phyloP scores from a whole-genome alignment of 2,888 invertebrate species.

The Venustoraphidia nigricollis region DNA sequence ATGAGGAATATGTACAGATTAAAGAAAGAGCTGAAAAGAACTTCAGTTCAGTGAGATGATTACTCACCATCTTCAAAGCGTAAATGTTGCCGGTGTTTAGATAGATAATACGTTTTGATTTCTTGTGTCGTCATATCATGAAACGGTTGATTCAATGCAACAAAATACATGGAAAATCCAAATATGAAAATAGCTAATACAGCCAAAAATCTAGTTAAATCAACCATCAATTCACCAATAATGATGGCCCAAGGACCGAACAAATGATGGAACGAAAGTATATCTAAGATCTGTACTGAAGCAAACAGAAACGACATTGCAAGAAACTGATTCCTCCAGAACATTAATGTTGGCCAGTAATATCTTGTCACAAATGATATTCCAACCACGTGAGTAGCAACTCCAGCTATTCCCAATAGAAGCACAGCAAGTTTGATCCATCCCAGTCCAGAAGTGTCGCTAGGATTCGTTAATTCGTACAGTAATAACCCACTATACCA shows the following conservation, averaged over 20 bases:
- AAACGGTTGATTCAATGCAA: constrained; percentile 91
- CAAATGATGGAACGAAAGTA: constrained; percentile 95
- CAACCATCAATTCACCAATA: constrained; percentile 87
- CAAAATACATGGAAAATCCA: constrained; percentile 94
- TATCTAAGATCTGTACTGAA: constrained; percentile 94
- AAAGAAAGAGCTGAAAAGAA: no score
- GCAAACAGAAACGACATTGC: constrained; percentile 88
- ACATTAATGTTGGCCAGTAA: constrained; percentile 77
- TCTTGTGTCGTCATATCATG: constrained; percentile 47
- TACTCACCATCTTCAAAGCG: constrained; percentile 63
- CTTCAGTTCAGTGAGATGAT: no score
- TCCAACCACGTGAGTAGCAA: constrained; percentile 76
- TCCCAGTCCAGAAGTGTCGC: constrained; percentile 91
- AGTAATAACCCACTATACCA: constrained; percentile 91
- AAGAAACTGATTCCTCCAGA: constrained; percentile 92
- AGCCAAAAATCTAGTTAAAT: constrained; percentile 87
- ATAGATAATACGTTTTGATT: constrained; percentile 15
- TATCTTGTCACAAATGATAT: constrained; percentile 48
- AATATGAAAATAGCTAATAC: constrained; percentile 95
- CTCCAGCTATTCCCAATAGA: constrained; percentile 77
- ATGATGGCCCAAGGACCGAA: constrained; percentile 99
- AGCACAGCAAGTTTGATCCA: constrained; percentile 83
- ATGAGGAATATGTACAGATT: no score
- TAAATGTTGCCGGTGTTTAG: constrained; percentile 32
- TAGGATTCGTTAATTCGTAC: constrained; percentile 93